Conservation (phyloP, 2,888 invertebrate genomes). For the Coecobrya sp. region DNA sequence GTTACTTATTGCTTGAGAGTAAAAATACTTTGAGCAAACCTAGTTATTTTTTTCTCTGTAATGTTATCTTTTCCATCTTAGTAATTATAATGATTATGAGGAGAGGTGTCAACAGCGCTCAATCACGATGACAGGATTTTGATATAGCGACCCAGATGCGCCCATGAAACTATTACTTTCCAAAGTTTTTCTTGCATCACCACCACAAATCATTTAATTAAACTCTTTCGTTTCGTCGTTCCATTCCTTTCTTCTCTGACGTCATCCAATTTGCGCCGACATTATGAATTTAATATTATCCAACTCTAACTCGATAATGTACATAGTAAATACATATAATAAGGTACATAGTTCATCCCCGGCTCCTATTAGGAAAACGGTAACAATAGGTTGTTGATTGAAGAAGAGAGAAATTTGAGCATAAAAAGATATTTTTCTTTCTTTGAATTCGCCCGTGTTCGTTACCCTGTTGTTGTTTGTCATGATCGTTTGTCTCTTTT, state of each 20-base stretch:
- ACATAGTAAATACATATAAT: too few species aligned
- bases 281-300: background rate
- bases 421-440: background rate
- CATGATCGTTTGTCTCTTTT: background rate
- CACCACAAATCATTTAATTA: slow-evolving; percentile 20
- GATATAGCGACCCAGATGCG: background rate
- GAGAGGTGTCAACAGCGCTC: slow-evolving; percentile 40
- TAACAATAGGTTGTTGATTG: background rate
- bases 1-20: too few species aligned
- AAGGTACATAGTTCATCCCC: too few species aligned
- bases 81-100: slow-evolving; percentile 35
- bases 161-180: background rate
- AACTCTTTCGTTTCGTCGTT: background rate
- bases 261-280: slow-evolving; percentile 6
- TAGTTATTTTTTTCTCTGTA: too few species aligned
- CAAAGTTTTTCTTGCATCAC: background rate
- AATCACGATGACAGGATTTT: background rate
- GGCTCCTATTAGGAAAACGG: too few species aligned
- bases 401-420: background rate
- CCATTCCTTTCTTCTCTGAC: background rate
- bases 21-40: too few species aligned
- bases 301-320: background rate
- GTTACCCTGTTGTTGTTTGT: background rate
- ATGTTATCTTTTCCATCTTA: background rate
- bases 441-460: background rate